These are phyloP conservation scores for Apis florea DNA, from an alignment of 1,140 invertebrate species.

Conservation along the genomic window DNA sequence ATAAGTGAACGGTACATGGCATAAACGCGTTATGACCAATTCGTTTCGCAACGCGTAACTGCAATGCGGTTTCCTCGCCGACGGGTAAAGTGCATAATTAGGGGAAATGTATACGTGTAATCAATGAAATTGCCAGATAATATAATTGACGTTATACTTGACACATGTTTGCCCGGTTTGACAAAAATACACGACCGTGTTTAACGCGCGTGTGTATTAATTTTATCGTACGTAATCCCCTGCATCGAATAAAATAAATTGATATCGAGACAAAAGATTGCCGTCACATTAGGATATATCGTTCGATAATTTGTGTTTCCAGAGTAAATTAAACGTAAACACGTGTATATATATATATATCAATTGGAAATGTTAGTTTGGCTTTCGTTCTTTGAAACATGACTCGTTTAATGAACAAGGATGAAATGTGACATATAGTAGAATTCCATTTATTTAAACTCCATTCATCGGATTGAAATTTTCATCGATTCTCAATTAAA, in stretches of 20 bases:
- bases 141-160: constrained; percentile 45
- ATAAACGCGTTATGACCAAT: constrained; percentile 41
- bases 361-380: too few species aligned
- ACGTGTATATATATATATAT: too few species aligned
- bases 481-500: too few species aligned
- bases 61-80: constrained; percentile 43
- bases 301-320: too few species aligned
- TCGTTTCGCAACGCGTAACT: constrained; percentile 32
- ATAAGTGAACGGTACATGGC: constrained; percentile 36
- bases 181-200: background rate
- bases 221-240: background rate
- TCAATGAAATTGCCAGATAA: constrained; percentile 40
- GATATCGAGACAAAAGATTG: constrained; percentile 6
- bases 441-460: too few species aligned
- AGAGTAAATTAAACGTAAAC: too few species aligned
- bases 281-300: background rate
- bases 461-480: too few species aligned
- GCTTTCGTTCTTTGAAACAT: too few species aligned
- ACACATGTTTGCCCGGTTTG: constrained; percentile 32
- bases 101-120: constrained; percentile 38
- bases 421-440: too few species aligned
- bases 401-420: too few species aligned
- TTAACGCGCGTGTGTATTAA: background rate
- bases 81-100: constrained; percentile 50
- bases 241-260: background rate